Percentiles rank a stretch among this genome's conserved stretches.
Conservation (phyloP, 2,888 invertebrate genomes). For the Heliconius charithonia region DNA sequence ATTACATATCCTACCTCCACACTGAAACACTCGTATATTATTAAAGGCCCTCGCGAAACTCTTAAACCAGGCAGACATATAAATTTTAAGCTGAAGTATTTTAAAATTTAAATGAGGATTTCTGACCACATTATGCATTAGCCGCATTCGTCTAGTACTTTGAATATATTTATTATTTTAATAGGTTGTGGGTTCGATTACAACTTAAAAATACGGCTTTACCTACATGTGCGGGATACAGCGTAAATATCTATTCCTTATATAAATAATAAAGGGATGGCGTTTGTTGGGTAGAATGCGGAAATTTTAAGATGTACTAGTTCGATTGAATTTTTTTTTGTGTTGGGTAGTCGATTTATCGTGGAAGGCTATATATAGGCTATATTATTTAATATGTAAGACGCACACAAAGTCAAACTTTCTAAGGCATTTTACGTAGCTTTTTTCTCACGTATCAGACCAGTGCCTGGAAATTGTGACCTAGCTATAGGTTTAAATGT, state of each 20-base stretch:
- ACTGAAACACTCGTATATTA: constrained; percentile 28
- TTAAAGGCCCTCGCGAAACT: constrained; percentile 34
- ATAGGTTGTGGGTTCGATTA: not conserved
- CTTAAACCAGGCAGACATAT: constrained; percentile 32
- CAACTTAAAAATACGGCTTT: not conserved
- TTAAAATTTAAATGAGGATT: constrained; percentile 30
- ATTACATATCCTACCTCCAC: constrained; percentile 39
- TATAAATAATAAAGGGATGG: no score
- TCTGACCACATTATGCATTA: constrained; percentile 11
- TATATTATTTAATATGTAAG: no score
- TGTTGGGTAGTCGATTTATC: no score
- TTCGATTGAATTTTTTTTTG: no score
- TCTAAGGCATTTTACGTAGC: not conserved
- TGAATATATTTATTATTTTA: not conserved
- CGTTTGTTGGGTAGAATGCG: no score
- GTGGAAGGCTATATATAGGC: no score
- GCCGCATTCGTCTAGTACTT: not conserved
- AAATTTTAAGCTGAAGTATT: constrained; percentile 27
- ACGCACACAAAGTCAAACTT: not conserved
- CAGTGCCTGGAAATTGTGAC: not conserved
- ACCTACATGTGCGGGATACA: no score
- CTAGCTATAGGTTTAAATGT: not conserved
- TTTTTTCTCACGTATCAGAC: not conserved
- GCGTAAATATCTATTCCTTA: no score
- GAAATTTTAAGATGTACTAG: no score